Conservation (phyloP, 2,797 vertebrate species). For the Champsocephalus esox region DNA sequence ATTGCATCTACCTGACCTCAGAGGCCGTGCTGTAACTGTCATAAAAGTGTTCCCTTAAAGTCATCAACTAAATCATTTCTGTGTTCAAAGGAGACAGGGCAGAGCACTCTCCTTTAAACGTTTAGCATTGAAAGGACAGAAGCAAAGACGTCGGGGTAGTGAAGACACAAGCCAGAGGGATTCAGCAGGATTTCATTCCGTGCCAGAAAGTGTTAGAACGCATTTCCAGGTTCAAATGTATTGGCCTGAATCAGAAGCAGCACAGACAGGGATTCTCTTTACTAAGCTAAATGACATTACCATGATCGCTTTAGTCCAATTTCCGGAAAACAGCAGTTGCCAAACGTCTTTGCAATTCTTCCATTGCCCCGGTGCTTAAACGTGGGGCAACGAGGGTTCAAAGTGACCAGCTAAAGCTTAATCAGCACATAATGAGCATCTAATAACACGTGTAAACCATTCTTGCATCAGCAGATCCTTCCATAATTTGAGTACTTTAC, state of each 20-base stretch:
- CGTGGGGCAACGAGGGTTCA: slow-evolving; percentile 4
- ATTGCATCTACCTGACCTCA: slow-evolving; percentile 49
- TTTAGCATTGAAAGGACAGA: not conserved
- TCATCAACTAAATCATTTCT: slow-evolving; percentile 2
- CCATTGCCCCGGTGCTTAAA: slow-evolving; percentile 7
- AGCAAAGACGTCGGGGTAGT: not conserved
- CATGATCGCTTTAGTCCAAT: not conserved
- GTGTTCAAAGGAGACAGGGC: slow-evolving; percentile 11
- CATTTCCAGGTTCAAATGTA: not conserved
- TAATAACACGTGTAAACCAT: too few relatives aligned
- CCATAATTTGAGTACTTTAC: not conserved
- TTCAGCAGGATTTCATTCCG: not conserved
- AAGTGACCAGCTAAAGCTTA: slow-evolving; percentile 15
- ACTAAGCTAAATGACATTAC: not conserved
- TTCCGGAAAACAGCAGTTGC: slow-evolving; percentile 10
- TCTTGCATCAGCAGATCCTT: not conserved
- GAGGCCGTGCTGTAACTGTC: slow-evolving; percentile 19
- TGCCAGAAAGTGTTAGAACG: not conserved
- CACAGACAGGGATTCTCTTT: not conserved
- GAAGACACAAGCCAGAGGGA: not conserved
- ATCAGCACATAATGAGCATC: not conserved
- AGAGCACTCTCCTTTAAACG: not conserved
- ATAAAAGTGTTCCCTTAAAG: slow-evolving; percentile 28
- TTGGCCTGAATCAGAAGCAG: not conserved
- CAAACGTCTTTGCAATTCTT: slow-evolving; percentile 15